Evolutionary conservation across 2,888 invertebrate species (phyloP).

Genomic region (Diaperis boleti): DNA sequence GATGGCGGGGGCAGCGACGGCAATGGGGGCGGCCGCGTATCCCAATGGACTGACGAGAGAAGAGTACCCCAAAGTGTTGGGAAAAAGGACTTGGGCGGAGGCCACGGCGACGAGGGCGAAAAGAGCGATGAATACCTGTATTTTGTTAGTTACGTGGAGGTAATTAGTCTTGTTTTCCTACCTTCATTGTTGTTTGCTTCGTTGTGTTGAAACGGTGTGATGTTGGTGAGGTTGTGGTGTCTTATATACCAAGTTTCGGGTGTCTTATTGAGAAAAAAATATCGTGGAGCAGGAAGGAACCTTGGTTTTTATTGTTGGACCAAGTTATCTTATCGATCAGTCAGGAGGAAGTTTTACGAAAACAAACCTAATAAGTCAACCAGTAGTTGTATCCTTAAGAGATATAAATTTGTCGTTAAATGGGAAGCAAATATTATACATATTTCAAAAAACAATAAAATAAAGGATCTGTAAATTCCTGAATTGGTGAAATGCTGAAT

Average conservation of each 20-base stretch:
- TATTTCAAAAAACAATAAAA: too few species aligned
- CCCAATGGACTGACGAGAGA: constrained; percentile 48
- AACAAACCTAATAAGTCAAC: too few species aligned
- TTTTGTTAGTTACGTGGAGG: too few species aligned
- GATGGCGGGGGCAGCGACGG: constrained; percentile 56
- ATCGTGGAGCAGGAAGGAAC: constrained; percentile 32
- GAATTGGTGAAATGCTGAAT: too few species aligned
- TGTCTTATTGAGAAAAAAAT: constrained; percentile 16
- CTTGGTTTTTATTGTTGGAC: too few species aligned
- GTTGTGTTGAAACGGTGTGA: constrained; percentile 33
- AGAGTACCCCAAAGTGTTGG: constrained; percentile 30
- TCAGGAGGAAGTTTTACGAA: too few species aligned
- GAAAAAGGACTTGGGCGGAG: constrained; percentile 36
- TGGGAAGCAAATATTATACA: too few species aligned
- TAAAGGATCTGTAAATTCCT: too few species aligned
- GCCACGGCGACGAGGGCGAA: constrained; percentile 60
- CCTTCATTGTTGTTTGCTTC: constrained; percentile 37
- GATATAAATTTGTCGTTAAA: too few species aligned
- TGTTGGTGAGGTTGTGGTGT: background rate
- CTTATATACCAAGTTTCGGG: constrained; percentile 22
- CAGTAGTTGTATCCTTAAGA: too few species aligned
- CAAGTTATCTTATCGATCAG: too few species aligned
- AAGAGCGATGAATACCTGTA: constrained; percentile 55
- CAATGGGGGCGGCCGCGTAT: constrained; percentile 47
- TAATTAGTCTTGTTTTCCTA: constrained; percentile 16